Conservation (phyloP, 2,113 vertebrate genomes). For the Sturnira hondurensis region DNA sequence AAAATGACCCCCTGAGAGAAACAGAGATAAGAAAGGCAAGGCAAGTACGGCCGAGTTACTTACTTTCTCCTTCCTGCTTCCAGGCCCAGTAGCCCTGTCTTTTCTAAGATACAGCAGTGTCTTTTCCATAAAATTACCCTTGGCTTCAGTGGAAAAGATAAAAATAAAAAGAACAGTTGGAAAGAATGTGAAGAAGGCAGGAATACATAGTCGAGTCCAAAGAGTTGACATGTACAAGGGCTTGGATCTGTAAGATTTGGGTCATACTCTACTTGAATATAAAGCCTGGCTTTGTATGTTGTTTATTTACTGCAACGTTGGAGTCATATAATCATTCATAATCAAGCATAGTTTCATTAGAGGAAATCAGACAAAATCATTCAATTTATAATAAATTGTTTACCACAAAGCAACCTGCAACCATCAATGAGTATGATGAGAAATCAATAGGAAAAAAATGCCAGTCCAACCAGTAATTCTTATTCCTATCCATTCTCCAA, state of each 20-base stretch:
- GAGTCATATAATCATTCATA: not conserved
- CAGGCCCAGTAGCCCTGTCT: not conserved
- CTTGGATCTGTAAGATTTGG: not conserved
- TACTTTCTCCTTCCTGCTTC: not conserved
- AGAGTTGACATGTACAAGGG: too few relatives aligned
- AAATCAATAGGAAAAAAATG: not conserved
- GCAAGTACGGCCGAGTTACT: not conserved
- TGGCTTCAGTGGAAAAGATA: not conserved
- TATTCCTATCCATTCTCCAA: not conserved
- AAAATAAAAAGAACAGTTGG: not conserved
- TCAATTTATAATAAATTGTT: not conserved
- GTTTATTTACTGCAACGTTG: not conserved
- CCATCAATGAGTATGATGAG: not conserved
- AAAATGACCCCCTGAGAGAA: not conserved
- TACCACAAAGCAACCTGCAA: not conserved
- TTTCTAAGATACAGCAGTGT: not conserved
- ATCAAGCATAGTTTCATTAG: not conserved
- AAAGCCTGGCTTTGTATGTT: not conserved
- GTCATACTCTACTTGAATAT: not conserved
- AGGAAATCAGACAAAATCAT: not conserved
- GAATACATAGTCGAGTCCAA: not conserved
- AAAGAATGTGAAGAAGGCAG: not conserved
- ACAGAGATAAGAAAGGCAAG: not conserved
- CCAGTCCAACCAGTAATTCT: not conserved
- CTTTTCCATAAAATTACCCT: not conserved